phyloP scores from a whole-genome alignment of 2,113 vertebrate species.

The Fregetta grallaria region DNA sequence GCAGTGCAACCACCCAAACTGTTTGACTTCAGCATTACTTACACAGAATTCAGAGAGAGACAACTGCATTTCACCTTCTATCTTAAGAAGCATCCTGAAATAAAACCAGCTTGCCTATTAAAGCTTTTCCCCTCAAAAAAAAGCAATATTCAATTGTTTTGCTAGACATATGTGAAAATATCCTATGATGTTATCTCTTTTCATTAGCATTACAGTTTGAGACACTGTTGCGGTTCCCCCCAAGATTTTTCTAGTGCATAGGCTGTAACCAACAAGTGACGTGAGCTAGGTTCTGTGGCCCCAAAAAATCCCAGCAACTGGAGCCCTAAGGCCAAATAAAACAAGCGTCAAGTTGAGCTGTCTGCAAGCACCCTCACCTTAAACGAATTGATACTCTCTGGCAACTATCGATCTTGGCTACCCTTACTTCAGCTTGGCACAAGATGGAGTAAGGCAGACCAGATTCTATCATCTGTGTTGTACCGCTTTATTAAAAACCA shows the following conservation, averaged over 20 bases:
- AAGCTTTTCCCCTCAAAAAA: neutral
- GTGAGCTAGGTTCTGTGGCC: neutral
- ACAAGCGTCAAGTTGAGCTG: accelerated
- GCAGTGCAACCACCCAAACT: slow-evolving; percentile 21
- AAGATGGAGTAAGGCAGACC: slow-evolving; percentile 27
- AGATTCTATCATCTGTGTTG: neutral
- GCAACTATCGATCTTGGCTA: neutral
- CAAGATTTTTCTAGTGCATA: neutral
- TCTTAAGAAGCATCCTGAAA: slow-evolving; percentile 35
- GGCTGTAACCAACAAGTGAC: neutral
- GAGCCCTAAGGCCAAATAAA: neutral
- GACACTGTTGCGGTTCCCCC: neutral
- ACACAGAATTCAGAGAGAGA: slow-evolving; percentile 34
- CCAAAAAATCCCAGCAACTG: neutral
- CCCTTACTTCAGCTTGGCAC: slow-evolving; percentile 9
- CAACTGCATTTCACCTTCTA: neutral
- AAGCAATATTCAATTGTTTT: neutral
- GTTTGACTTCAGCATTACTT: neutral
- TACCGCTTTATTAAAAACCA: slow-evolving; percentile 1
- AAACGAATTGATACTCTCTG: neutral
- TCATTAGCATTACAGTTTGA: neutral
- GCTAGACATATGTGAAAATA: neutral
- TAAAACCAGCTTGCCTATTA: neutral
- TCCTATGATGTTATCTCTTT: neutral
- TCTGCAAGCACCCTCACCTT: neutral